These are phyloP conservation scores for Athene noctua DNA, from an alignment of 2,113 vertebrate genomes.

Conservation along the genomic window DNA sequence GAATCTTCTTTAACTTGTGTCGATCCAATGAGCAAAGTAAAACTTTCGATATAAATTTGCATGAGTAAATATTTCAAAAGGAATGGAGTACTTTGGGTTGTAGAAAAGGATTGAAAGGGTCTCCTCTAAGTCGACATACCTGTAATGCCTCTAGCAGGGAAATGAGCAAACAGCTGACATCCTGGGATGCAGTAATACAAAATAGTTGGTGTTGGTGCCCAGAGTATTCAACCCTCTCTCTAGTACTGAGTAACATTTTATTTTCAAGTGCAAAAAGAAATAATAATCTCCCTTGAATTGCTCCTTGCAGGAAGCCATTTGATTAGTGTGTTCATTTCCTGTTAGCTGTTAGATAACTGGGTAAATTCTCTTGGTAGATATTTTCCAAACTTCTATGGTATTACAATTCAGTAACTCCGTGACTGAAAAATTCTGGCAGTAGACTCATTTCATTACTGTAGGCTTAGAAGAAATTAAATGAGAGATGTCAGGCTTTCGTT, in stretches of 20 bases:
- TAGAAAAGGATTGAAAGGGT: not conserved
- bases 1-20: not conserved
- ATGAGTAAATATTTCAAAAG: not conserved
- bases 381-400: not conserved
- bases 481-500: conserved; percentile 17
- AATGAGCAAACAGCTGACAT: not conserved
- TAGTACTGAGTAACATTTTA: not conserved
- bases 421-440: conserved; percentile 43
- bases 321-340: not conserved
- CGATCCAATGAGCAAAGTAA: not conserved
- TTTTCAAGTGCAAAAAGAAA: conserved; percentile 2
- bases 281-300: not conserved
- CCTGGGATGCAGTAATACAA: not conserved
- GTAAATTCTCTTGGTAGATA: not conserved
- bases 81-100: not conserved
- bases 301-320: not conserved
- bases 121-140: not conserved
- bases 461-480: conserved; percentile 42
- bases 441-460: conserved; percentile 19
- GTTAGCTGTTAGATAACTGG: not conserved
- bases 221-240: not conserved
- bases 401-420: not conserved
- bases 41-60: not conserved
- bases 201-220: not conserved
- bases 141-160: not conserved